Evolutionary conservation across 2,888 invertebrate genomes (phyloP).

Genomic region (Kryphioiulus occultus): DNA sequence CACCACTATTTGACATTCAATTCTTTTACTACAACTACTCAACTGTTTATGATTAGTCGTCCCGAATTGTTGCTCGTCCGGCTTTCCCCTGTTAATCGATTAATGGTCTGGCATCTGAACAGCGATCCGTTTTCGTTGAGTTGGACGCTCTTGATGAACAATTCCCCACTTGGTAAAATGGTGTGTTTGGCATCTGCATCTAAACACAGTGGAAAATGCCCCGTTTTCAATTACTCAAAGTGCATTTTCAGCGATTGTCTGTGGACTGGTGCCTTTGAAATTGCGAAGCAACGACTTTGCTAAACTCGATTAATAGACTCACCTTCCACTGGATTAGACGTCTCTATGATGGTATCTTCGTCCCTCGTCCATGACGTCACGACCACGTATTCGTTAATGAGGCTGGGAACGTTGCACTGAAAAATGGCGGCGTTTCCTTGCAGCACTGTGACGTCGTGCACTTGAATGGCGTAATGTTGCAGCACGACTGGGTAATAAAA

Average conservation of each 20-base stretch:
- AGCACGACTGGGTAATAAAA: constrained; percentile 43
- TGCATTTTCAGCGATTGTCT: background rate
- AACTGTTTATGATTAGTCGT: constrained; percentile 53
- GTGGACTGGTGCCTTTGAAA: background rate
- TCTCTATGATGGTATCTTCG: constrained; percentile 46
- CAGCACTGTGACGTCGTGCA: constrained; percentile 50
- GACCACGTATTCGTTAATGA: constrained; percentile 21
- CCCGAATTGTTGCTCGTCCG: constrained; percentile 53
- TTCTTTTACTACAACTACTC: background rate
- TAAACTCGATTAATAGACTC: constrained; percentile 13
- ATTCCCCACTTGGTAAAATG: constrained; percentile 53
- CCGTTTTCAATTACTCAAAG: background rate
- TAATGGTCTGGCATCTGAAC: constrained; percentile 54
- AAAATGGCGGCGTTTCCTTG: constrained; percentile 52
- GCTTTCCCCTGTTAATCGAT: constrained; percentile 53
- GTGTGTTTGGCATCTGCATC: constrained; percentile 52
- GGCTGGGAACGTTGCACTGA: constrained; percentile 47
- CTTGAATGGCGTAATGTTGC: constrained; percentile 50
- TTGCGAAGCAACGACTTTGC: background rate
- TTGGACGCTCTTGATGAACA: constrained; percentile 53
- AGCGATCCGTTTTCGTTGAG: constrained; percentile 52
- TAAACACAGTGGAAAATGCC: background rate
- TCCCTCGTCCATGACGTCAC: constrained; percentile 50
- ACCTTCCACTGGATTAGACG: constrained; percentile 47
- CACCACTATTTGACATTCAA: too few relatives aligned